Percentiles rank a stretch among this genome's conserved stretches.
Evolutionary conservation across 2,113 vertebrate genomes (phyloP).

Genomic region (Xenopus laevis): DNA sequence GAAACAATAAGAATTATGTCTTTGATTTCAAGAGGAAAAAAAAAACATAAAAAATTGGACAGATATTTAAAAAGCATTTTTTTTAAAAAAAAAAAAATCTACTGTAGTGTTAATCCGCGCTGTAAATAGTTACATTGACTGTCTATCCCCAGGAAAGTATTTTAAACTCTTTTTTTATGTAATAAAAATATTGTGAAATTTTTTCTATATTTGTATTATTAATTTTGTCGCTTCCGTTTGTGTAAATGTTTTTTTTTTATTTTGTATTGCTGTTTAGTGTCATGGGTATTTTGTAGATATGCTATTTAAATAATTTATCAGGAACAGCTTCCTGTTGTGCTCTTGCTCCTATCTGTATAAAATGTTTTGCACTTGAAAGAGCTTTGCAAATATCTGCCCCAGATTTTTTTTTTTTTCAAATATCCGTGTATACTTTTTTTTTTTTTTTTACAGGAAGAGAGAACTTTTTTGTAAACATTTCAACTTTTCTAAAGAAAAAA

Average conservation of each 20-base stretch:
- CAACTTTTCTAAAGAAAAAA: conserved; percentile 13
- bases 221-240: conserved; percentile 69
- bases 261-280: conserved; percentile 38
- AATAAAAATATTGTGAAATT: conserved; percentile 56
- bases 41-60: conserved; percentile 53
- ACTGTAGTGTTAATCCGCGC: conserved; percentile 80
- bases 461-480: conserved; percentile 36
- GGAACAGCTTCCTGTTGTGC: conserved; percentile 85
- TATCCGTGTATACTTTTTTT: conserved; percentile 27
- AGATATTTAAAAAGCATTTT: conserved; percentile 75
- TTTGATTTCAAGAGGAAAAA: conserved; percentile 67
- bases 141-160: conserved; percentile 64
- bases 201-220: conserved; percentile 68
- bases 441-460: conserved; percentile 33
- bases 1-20: conserved; percentile 64
- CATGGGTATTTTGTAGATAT: conserved; percentile 78
- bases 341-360: conserved; percentile 97
- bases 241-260: conserved; percentile 35
- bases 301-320: conserved; percentile 99
- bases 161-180: conserved; percentile 67
- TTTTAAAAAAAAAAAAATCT: conserved; percentile 58
- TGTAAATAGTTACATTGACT: conserved; percentile 76
- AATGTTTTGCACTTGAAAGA: conserved; percentile 90
- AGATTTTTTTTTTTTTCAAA: conserved; percentile 16
- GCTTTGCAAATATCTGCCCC: conserved; percentile 36